Evolutionary conservation across 2,113 vertebrate species (phyloP).

Genomic region (Chrysochloris asiatica): DNA sequence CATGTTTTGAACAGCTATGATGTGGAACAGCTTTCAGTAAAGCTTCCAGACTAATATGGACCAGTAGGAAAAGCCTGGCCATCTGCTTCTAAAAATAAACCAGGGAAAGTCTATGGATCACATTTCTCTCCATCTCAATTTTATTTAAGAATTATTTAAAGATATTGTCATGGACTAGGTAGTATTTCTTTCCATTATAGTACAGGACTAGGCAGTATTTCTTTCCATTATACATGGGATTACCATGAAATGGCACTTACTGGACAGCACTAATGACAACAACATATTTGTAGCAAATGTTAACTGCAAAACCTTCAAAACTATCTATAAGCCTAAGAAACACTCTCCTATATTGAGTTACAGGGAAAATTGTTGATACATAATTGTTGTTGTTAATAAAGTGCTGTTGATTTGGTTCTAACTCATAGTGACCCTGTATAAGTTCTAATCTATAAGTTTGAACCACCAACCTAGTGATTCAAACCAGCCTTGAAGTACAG

Average conservation of each 20-base stretch:
- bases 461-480: too few relatives aligned
- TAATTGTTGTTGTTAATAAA: constrained; percentile 22
- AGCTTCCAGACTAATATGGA: not conserved
- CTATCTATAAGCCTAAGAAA: not conserved
- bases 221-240: not conserved
- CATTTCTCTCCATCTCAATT: not conserved
- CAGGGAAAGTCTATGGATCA: not conserved
- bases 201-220: not conserved
- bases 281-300: constrained; percentile 5
- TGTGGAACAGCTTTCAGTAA: too few relatives aligned
- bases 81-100: not conserved
- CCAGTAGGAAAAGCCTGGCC: not conserved
- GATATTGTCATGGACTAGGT: not conserved
- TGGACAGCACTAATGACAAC: not conserved
- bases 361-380: not conserved
- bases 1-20: too few relatives aligned
- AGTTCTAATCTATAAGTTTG: too few relatives aligned
- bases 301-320: not conserved
- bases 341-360: not conserved
- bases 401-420: too few relatives aligned
- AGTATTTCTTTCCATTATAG: not conserved
- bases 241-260: not conserved
- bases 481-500: too few relatives aligned
- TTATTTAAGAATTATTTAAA: not conserved
- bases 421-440: too few relatives aligned